phyloP scores from a whole-genome alignment of 1,140 invertebrate genomes.

The Drosophila yakuba region DNA sequence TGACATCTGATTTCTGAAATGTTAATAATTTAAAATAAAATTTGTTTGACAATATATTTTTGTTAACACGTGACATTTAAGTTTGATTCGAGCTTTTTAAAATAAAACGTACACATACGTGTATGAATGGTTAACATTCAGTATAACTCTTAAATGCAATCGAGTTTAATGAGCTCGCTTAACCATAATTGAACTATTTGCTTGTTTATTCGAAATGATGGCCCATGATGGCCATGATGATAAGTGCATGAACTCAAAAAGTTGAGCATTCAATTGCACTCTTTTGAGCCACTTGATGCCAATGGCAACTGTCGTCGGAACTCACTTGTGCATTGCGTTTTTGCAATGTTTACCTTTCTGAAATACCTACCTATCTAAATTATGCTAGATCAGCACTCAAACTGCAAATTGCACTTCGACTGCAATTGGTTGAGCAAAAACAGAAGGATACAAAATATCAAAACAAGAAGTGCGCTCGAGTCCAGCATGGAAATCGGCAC shows the following conservation, averaged over 20 bases:
- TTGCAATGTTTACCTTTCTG: slow-evolving; percentile 18
- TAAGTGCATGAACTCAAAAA: slow-evolving; percentile 26
- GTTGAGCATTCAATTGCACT: slow-evolving; percentile 32
- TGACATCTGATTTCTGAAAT: neutral
- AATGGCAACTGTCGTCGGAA: slow-evolving; percentile 34
- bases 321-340: slow-evolving; percentile 18
- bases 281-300: slow-evolving; percentile 34
- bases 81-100: no score
- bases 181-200: slow-evolving; percentile 12
- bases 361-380: slow-evolving; percentile 14
- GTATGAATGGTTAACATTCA: no score
- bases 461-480: slow-evolving; percentile 32
- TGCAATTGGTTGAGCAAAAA: slow-evolving; percentile 37
- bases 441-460: slow-evolving; percentile 1
- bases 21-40: neutral
- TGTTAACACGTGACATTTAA: no score
- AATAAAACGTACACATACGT: no score
- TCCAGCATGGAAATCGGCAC: slow-evolving; percentile 25
- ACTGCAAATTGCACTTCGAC: slow-evolving; percentile 15
- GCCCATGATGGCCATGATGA: slow-evolving; percentile 4
- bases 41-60: no score
- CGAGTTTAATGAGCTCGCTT: no score
- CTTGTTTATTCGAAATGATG: slow-evolving; percentile 9
- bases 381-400: slow-evolving; percentile 27
- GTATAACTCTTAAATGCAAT: no score